phyloP scores from a whole-genome alignment of 2,888 invertebrate species.

The Trichogramma dendrolimi region DNA sequence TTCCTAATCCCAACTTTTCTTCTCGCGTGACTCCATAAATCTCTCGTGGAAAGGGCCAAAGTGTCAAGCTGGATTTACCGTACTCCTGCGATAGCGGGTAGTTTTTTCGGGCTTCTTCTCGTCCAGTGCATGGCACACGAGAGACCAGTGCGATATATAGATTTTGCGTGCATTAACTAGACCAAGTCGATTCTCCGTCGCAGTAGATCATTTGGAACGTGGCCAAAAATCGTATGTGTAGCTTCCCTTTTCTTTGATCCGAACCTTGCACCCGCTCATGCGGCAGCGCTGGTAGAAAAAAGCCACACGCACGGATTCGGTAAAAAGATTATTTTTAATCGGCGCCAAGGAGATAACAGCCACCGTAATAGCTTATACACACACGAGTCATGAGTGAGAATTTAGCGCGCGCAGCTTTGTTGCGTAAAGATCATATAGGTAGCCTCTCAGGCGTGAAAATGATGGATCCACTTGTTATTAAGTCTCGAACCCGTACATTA shows the following conservation, averaged over 20 bases:
- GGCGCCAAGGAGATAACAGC: too few relatives aligned
- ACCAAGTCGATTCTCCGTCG: conserved; percentile 4
- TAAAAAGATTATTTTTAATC: background rate
- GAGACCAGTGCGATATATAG: too few relatives aligned
- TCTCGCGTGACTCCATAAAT: too few relatives aligned
- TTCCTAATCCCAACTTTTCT: too few relatives aligned
- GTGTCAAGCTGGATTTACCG: too few relatives aligned
- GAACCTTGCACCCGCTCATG: background rate
- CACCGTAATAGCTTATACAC: too few relatives aligned
- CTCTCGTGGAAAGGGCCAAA: too few relatives aligned
- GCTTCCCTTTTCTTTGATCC: too few relatives aligned
- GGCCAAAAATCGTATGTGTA: conserved; percentile 15
- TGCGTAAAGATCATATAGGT: conserved; percentile 1
- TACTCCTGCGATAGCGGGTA: background rate
- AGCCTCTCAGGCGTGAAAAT: conserved; percentile 11
- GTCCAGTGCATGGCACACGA: too few relatives aligned
- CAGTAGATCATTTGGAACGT: conserved; percentile 17
- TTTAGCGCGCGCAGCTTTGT: background rate
- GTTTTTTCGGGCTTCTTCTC: background rate
- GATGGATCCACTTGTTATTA: conserved; percentile 6
- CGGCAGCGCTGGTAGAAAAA: background rate
- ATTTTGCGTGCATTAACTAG: conserved; percentile 11
- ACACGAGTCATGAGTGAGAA: background rate
- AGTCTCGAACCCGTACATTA: conserved; percentile 3
- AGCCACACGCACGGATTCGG: conserved; percentile 6